Evolutionary conservation across 2,797 vertebrate genomes (phyloP).

Genomic region (Muscicapa striata): DNA sequence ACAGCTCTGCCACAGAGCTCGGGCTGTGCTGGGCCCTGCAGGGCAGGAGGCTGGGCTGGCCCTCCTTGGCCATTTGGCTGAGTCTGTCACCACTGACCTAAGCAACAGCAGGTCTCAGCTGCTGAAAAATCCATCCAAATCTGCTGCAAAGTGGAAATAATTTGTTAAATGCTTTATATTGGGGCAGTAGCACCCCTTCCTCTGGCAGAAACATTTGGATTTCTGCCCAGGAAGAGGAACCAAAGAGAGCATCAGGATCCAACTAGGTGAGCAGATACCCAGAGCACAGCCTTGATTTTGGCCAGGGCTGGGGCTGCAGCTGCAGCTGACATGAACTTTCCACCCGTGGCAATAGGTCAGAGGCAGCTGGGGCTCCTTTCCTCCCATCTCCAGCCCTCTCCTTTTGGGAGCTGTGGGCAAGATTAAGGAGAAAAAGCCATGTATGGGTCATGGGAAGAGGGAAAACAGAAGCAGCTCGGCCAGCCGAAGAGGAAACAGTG

Average conservation of each 20-base stretch:
- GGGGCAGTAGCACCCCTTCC: neutral
- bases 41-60: rapidly evolving
- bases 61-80: neutral
- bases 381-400: rapidly evolving
- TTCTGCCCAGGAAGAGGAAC: neutral
- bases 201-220: neutral
- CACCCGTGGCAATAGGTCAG: neutral
- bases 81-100: neutral
- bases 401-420: neutral
- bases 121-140: neutral
- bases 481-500: neutral
- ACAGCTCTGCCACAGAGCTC: neutral
- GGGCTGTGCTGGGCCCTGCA: rapidly evolving
- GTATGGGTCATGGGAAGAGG: neutral
- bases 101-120: neutral
- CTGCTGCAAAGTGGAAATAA: neutral
- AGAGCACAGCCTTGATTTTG: neutral
- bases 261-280: neutral
- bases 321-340: neutral
- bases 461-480: neutral
- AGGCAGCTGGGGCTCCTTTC: neutral
- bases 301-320: neutral
- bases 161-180: neutral
- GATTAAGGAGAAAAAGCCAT: neutral
- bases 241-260: neutral